These are phyloP conservation scores for Eurystomus gularis DNA, from an alignment of 2,113 vertebrate species.

Conservation along the genomic window DNA sequence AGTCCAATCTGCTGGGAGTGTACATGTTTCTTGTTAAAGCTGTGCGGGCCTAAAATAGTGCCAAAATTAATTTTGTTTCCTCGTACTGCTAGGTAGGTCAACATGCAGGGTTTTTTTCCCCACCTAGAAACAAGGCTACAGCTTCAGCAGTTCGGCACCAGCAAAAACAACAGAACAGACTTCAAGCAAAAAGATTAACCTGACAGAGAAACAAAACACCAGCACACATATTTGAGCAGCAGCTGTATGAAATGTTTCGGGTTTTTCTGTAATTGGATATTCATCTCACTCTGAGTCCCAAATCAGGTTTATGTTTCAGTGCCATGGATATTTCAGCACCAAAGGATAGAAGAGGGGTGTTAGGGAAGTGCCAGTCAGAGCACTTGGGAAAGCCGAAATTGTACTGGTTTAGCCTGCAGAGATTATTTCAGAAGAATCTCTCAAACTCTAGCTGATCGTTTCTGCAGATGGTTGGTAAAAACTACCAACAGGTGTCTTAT, in stretches of 20 bases:
- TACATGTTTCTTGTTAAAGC: background rate
- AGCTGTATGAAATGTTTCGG: fast-evolving
- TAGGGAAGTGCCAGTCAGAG: background rate
- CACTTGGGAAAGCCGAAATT: background rate
- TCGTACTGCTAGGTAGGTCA: slow-evolving; percentile 36
- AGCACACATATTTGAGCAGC: background rate
- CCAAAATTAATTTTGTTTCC: slow-evolving; percentile 41
- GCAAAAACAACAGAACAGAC: background rate
- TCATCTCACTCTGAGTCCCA: background rate
- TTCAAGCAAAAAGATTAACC: background rate
- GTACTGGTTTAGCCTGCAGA: background rate
- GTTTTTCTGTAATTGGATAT: background rate
- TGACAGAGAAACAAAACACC: background rate
- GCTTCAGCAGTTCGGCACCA: background rate
- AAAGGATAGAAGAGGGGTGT: background rate
- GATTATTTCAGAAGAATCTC: background rate
- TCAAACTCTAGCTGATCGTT: background rate
- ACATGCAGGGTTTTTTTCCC: background rate
- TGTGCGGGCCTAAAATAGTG: background rate
- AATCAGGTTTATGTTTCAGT: background rate
- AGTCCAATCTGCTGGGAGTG: background rate
- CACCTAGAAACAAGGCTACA: slow-evolving; percentile 22
- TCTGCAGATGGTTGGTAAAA: background rate
- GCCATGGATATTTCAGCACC: background rate
- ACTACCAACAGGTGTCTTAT: background rate